Evolutionary conservation across 2,888 invertebrate genomes (phyloP), one percentile per base, ranked within the genome.

Genomic region (Ectemnius lituratus): DNA sequence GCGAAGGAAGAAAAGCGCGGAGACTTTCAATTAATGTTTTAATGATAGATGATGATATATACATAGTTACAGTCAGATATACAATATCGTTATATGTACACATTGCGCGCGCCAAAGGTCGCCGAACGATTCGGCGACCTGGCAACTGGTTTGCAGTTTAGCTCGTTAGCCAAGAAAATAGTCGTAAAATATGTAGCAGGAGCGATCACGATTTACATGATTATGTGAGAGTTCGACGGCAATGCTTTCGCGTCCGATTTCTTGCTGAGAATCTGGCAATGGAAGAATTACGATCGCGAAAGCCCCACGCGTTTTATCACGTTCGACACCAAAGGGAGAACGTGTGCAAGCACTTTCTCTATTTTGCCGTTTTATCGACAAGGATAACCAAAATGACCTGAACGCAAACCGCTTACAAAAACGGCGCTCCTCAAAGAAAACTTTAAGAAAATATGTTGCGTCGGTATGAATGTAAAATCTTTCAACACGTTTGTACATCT

Each of bases 11-110:
- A 6, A 37, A 1, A 37, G 4, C 4, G 5, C 37, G 11, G 11
- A 37, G 37, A 37, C 37, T 76, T 75, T 77, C 67, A 67, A 82
- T 84, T 82, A 73, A 79, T 77, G 77, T 76, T 84, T 84, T 83
- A 85, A 87, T 86, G 79, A 82, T 52, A 73, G 79, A 85, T 84
- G 84, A 73, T 70, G 65, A 56, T 87, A 88, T 88, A 85, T 87
- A 88, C 85, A 87, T 88, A 88, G 82, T 85, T 88, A 88, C 88
- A 88, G 76, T 86, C 82, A 85, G 84, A 88, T 88, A 85, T 88
- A 87, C 87, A 88, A 80, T 86, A 84, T 85, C 75, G 81, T 37
- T 84, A 83, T 88, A 88, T 84, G 79, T 80, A 88, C 81, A 88
- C 61, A 23, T 70, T 67, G 20, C 62, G 67, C 6, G 47, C 45